phyloP scores from a whole-genome alignment of 2,888 invertebrate species.

The Bombyx huttoni region DNA sequence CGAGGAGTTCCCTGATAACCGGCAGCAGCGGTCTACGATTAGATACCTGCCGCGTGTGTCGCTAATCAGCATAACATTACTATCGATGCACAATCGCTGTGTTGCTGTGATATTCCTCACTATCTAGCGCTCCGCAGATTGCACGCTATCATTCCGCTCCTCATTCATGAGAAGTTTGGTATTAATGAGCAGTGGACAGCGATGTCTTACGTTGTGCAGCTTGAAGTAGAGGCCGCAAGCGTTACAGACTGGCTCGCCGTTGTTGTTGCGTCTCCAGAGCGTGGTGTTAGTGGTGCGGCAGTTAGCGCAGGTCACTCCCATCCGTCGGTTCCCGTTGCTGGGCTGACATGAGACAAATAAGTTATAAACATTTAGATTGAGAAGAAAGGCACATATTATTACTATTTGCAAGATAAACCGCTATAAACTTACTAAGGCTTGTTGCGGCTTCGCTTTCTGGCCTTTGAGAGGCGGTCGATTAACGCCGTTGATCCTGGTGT shows the following conservation, averaged over 20 bases:
- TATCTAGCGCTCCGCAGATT: conserved; percentile 10
- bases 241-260: conserved; percentile 98
- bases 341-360: conserved; percentile 32
- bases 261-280: conserved; percentile 94
- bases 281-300: conserved; percentile 94
- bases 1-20: conserved; percentile 70
- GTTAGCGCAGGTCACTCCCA: conserved; percentile 93
- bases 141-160: neutral
- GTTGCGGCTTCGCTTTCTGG: conserved; percentile 76
- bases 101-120: conserved; percentile 7
- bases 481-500: conserved; percentile 79
- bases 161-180: neutral
- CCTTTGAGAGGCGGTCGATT: conserved; percentile 81
- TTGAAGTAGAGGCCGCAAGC: conserved; percentile 98
- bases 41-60: conserved; percentile 40
- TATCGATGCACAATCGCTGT: conserved; percentile 30
- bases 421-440: conserved; percentile 51
- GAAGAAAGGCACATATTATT: neutral
- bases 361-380: neutral
- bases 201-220: conserved; percentile 79
- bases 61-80: conserved; percentile 16
- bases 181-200: neutral
- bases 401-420: neutral
- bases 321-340: conserved; percentile 74
- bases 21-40: conserved; percentile 42